Evolutionary conservation across 2,888 invertebrate genomes (phyloP), one percentile per base, ranked within the genome.

Genomic region (Synanthedon formicaeformis): DNA sequence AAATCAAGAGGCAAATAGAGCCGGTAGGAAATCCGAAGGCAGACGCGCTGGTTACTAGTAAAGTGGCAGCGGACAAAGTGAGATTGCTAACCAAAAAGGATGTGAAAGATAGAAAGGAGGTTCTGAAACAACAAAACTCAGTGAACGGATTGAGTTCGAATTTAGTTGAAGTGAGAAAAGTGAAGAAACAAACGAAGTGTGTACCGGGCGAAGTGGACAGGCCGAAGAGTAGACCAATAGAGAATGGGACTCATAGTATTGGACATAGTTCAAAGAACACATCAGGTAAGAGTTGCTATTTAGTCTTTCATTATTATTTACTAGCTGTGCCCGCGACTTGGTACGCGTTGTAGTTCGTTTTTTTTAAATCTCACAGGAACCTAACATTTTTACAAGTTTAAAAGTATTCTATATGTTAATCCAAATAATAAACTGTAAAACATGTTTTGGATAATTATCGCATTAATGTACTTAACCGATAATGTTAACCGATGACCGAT

Each of bases 41-140:
- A 0, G 87, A 86, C 52, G 84, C 73, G 14, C 60, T 85, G 51
- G 65, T 85, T 50, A 64, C 73, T 2, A 62, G 63, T 8, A 86
- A 83, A 64, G 65, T 80, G 0, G 78, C 84, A 1, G 74, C 81
- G 2, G 88, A 88, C 55, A 88, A 87, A 61, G 69, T 85, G 52
- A 85, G 80, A 54, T 65, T 80, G 55, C 65, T 81, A 1, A 78
- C 77, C 1, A 89, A 79, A 60, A 85, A 78, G 52, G 86, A 87
- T 6, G 67, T 81, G 23, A 87, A 78, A 63, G 83, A 79, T 52
- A 77, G 78, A 57, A 83, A 76, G 58, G 87, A 82, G 14, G 67
- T 77, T 10, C 68, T 80, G 52, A 87, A 83, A 56, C 84, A 82
- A 53, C 84, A 86, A 68, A 73, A 60, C 51, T 65, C 76, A 1